A percentile compares a stretch with the other conserved stretches of the same genome.
These are phyloP conservation scores for Enteromius thamalakanensis DNA, from an alignment of 2,797 vertebrate genomes.

Conservation along the genomic window DNA sequence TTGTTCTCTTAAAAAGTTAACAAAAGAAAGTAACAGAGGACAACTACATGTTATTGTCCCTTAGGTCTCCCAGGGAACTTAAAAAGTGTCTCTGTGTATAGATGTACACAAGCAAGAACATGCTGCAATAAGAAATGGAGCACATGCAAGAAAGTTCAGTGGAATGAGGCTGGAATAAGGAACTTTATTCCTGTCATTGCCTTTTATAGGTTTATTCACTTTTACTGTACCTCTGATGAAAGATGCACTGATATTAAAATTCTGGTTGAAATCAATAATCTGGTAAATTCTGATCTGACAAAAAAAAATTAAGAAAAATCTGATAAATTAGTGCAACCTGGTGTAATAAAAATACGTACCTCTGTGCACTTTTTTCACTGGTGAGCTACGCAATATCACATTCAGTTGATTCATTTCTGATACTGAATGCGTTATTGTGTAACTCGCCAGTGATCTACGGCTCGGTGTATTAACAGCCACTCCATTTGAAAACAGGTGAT, in stretches of 20 bases:
- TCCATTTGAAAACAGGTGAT: too few relatives aligned
- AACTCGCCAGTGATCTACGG: too few relatives aligned
- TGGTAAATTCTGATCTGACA: neutral
- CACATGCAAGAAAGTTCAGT: neutral
- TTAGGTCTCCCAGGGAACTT: neutral
- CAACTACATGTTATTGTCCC: constrained; percentile 21
- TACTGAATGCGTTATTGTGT: too few relatives aligned
- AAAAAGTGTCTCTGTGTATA: constrained; percentile 8
- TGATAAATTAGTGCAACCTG: too few relatives aligned
- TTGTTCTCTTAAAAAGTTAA: constrained; percentile 18
- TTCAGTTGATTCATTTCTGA: too few relatives aligned
- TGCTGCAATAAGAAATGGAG: constrained; percentile 32
- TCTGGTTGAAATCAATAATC: neutral
- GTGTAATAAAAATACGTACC: too few relatives aligned
- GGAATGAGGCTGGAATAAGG: neutral
- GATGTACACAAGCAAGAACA: constrained; percentile 12
- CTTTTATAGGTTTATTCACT: neutral
- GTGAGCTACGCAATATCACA: too few relatives aligned
- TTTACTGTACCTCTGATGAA: neutral
- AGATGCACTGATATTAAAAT: neutral
- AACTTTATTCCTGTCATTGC: neutral
- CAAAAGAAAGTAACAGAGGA: constrained; percentile 36
- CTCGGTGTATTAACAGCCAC: too few relatives aligned
- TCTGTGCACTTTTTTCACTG: too few relatives aligned
- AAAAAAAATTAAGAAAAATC: neutral